Evolutionary conservation across 2,888 invertebrate genomes (phyloP), one percentile per base, ranked within the genome.

Genomic region (Scotopteryx bipunctaria): DNA sequence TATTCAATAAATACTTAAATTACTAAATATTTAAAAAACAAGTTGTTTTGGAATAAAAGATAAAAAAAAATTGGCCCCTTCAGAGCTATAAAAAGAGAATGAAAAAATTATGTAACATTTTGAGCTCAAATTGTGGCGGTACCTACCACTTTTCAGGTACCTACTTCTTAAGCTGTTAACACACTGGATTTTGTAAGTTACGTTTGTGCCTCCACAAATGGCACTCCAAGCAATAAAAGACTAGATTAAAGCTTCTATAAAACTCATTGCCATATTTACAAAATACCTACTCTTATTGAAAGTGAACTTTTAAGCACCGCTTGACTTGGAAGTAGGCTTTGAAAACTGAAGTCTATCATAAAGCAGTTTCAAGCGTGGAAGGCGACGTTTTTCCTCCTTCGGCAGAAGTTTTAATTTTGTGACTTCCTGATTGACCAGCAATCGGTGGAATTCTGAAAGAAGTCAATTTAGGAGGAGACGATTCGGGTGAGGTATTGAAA

Each of bases 351-450:
- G 31, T 38, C 17, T 73, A 91, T 91, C 91, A 91, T 90, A 93
- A 93, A 55, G 93, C 92, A 54, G 93, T 93, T 87, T 93, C 93
- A 66, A 93, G 82, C 6, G 93, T 91, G 33, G 91, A 89, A 9
- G 92, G 92, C 32, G 91, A 74, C 11, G 63, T 63, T 45, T 59
- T 61, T 29, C 61, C 83, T 59, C 78, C 76, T 49, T 88, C 86
- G 9, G 86, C 84, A 33, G 87, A 86, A 14, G 68, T 66, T 69
- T 79, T 83, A 59, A 66, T 79, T 58, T 80, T 73, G 15, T 67
- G 54, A 35, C 58, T 57, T 23, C 57, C 44, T 9, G 75, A 61
- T 61, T 73, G 66, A 27, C 69, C 71, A 40, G 74, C 68, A 62
- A 72, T 49, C 33, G 72, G 63, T 16, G 83, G 78, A 61, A 73